A percentile compares a stretch with the other conserved stretches of the same genome.
phyloP scores from a whole-genome alignment of 2,797 vertebrate genomes.

The Coreius guichenoti region DNA sequence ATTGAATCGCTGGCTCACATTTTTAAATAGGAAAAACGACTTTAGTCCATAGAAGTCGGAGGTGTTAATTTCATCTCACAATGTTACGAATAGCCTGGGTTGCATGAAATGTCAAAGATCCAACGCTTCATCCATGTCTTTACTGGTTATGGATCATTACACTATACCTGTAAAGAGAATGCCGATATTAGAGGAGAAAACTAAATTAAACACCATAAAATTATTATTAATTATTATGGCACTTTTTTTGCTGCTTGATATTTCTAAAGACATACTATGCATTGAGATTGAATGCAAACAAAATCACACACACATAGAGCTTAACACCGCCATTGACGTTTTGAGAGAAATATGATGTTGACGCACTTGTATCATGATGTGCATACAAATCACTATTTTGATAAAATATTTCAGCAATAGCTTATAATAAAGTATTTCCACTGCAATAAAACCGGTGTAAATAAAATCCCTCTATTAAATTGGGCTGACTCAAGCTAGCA shows the following conservation, averaged over 20 bases:
- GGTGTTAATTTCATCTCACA: conserved; percentile 20
- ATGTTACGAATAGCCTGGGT: not conserved
- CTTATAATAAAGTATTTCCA: not conserved
- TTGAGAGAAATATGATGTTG: not conserved
- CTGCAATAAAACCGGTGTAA: not conserved
- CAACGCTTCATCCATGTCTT: conserved; percentile 10
- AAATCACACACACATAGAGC: not conserved
- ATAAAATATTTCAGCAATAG: not conserved
- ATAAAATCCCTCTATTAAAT: conserved; percentile 44
- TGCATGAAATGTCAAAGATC: not conserved
- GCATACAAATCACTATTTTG: not conserved
- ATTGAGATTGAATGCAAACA: not conserved
- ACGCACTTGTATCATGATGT: not conserved
- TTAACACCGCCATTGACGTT: not conserved
- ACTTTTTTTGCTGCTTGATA: not conserved
- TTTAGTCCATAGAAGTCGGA: not conserved
- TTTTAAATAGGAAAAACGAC: not conserved
- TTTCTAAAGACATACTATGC: not conserved
- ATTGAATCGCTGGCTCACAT: conserved; percentile 25
- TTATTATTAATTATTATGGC: not conserved
- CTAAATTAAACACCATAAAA: not conserved
- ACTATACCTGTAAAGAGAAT: not conserved
- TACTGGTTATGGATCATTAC: not conserved
- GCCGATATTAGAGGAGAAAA: not conserved
- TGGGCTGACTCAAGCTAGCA: conserved; percentile 51